Evolutionary conservation across 30 jellyfish, hydroid and myxozoan species (phyloP), one percentile per base, ranked within the genome.

Genomic region (Hydractinia symbiolongicarpus): DNA sequence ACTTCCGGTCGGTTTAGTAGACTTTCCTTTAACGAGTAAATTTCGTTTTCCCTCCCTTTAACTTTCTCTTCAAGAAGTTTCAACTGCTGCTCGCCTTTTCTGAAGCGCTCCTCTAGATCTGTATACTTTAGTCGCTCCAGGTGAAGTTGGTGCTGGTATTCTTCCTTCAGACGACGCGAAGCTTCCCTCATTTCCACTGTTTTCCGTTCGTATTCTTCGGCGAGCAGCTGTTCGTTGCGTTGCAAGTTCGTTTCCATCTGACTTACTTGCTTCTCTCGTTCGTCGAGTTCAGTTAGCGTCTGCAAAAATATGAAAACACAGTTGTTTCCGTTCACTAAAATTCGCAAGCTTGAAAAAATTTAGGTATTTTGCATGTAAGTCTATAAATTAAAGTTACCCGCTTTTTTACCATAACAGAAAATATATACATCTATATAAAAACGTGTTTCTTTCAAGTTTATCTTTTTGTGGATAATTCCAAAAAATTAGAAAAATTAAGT

Each of bases 151-250:
- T 93, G 96, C 20, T 93, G 96, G 81, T 90, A 93, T 54, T 87
- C 95, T 55, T 93, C 96, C 84, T 93, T 87, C 83, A 87, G 78
- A 55, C 96, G 95, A 7, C 72, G 81, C 11, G 98, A 82, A 51
- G 98, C 98, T 56, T 93, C 98, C 53, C 94, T 88, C 76, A 93
- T 55, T 69, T 88, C 84, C 52, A 52, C 53, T 5, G 86, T 61
- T 55, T 77, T 77, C 0, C 73, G 81, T 10, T 90, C 97, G 78
- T 90, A 94, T 57, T 90, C 93, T 17, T 82, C 74, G 17, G 17
- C 74, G 40, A 64, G 74, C 7, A 64, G 6, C 40, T 7, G 19
- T 64, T 64, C 74, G 8, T 44, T n/a, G 51, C 97, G 92, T 6
- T 82, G 85, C 9, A 90, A 74, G 5, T 84, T 94, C 71, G 75